phyloP scores from a whole-genome alignment of 2,888 invertebrate genomes.

The Diaprepes abbreviatus region DNA sequence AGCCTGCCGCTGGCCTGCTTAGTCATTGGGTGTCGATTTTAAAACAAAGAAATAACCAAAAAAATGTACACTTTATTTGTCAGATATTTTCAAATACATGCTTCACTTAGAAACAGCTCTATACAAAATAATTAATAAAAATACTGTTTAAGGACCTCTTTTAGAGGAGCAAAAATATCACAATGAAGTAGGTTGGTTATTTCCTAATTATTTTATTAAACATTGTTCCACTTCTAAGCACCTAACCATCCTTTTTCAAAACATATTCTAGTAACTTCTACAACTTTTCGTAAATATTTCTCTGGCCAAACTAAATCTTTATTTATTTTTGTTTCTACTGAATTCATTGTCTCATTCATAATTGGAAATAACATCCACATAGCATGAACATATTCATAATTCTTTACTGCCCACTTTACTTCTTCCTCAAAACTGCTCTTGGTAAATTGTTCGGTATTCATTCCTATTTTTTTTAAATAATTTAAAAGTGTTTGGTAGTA shows the following conservation, averaged over 20 bases:
- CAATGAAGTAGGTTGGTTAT: too few species aligned
- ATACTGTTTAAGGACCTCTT: too few species aligned
- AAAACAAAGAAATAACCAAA: too few species aligned
- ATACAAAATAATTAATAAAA: too few species aligned
- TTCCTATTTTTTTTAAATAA: slow-evolving; percentile 23
- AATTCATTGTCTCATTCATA: slow-evolving; percentile 26
- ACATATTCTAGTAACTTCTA: slow-evolving; percentile 15
- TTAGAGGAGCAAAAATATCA: too few species aligned
- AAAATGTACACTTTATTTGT: too few species aligned
- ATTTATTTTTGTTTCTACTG: slow-evolving; percentile 14
- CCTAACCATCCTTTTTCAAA: slow-evolving; percentile 24
- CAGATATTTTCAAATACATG: too few species aligned
- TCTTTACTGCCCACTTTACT: slow-evolving; percentile 23
- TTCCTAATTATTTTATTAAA: too few species aligned
- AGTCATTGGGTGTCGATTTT: too few species aligned
- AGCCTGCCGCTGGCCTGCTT: too few species aligned
- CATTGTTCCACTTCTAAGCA: too few species aligned
- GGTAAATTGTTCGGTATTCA: slow-evolving; percentile 20
- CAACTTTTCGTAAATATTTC: slow-evolving; percentile 4
- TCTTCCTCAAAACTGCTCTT: slow-evolving; percentile 34
- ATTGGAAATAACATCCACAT: slow-evolving; percentile 42
- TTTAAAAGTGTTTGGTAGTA: slow-evolving; percentile 31
- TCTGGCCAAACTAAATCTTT: neutral
- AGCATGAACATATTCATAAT: slow-evolving; percentile 35
- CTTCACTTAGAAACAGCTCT: too few species aligned